phyloP scores from a whole-genome alignment of 2,113 vertebrate species.

The Aptenodytes patagonicus region DNA sequence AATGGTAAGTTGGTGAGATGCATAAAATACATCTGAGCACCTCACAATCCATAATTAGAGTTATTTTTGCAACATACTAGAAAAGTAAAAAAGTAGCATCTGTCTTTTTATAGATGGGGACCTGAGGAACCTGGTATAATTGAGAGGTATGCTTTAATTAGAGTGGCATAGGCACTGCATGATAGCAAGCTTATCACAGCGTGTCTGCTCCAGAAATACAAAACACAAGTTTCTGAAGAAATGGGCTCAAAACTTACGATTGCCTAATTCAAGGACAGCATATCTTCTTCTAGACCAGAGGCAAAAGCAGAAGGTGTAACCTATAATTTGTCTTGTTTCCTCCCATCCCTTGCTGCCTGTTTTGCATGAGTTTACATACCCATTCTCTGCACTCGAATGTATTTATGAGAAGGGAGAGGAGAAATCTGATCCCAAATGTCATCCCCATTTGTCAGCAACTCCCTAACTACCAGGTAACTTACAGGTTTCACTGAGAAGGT shows the following conservation, averaged over 20 bases:
- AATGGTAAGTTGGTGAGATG: not conserved
- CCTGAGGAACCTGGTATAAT: not conserved
- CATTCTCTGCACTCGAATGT: not conserved
- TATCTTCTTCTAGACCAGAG: not conserved
- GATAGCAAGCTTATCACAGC: not conserved
- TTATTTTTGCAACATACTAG: not conserved
- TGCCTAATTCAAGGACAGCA: not conserved
- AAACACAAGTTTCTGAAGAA: not conserved
- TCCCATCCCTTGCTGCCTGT: not conserved
- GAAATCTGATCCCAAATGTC: not conserved
- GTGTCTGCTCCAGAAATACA: not conserved
- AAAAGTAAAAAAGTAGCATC: not conserved
- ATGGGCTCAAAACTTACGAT: not conserved
- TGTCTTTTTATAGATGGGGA: slow-evolving; percentile 14
- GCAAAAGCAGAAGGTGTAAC: not conserved
- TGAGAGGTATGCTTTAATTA: slow-evolving; percentile 34
- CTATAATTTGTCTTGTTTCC: not conserved
- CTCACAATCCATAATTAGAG: not conserved
- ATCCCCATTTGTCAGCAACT: not conserved
- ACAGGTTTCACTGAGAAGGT: not conserved
- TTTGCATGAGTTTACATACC: not conserved
- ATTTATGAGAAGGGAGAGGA: not conserved
- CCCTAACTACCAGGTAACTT: not conserved
- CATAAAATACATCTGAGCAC: not conserved
- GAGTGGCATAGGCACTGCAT: not conserved